Evolutionary conservation across 2,888 invertebrate species (phyloP).

Genomic region (Venustoraphidia nigricollis): DNA sequence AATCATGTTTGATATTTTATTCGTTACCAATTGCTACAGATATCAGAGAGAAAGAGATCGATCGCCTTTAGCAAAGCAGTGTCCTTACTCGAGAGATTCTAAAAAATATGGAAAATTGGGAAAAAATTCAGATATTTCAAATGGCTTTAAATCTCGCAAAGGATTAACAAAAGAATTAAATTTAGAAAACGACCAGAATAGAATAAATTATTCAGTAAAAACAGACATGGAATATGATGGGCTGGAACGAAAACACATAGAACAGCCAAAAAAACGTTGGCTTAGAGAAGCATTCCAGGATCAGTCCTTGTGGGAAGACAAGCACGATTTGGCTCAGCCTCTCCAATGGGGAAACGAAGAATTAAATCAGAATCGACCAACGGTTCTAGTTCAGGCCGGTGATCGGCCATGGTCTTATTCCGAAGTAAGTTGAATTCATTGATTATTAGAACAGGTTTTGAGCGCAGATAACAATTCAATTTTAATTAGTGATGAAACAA

Average conservation of each 20-base stretch:
- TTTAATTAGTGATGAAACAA: too few relatives aligned
- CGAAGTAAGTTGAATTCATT: neutral
- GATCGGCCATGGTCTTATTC: slow-evolving; percentile 1
- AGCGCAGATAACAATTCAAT: too few relatives aligned
- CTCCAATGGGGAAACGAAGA: slow-evolving; percentile 30
- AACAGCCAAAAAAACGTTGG: slow-evolving; percentile 43
- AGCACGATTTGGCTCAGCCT: slow-evolving; percentile 33
- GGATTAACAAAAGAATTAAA: too few relatives aligned
- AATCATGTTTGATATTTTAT: too few relatives aligned
- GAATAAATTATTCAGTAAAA: too few relatives aligned
- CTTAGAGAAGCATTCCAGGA: slow-evolving; percentile 36
- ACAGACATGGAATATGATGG: slow-evolving; percentile 9
- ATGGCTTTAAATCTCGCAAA: too few relatives aligned
- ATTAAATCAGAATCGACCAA: slow-evolving; percentile 32
- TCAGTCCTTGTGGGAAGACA: slow-evolving; percentile 18
- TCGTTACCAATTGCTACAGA: neutral
- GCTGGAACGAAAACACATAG: slow-evolving; percentile 12
- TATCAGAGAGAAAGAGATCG: slow-evolving; percentile 10
- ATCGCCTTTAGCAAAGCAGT: neutral
- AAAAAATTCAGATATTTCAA: too few relatives aligned
- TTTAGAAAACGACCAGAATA: too few relatives aligned
- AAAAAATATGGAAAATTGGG: too few relatives aligned
- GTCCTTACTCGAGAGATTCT: too few relatives aligned
- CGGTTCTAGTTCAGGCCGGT: slow-evolving; percentile 34
- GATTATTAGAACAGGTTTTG: slow-evolving; percentile 6